phyloP scores from a whole-genome alignment of 1,140 invertebrate species.

The Pseudomyrmex sp. region DNA sequence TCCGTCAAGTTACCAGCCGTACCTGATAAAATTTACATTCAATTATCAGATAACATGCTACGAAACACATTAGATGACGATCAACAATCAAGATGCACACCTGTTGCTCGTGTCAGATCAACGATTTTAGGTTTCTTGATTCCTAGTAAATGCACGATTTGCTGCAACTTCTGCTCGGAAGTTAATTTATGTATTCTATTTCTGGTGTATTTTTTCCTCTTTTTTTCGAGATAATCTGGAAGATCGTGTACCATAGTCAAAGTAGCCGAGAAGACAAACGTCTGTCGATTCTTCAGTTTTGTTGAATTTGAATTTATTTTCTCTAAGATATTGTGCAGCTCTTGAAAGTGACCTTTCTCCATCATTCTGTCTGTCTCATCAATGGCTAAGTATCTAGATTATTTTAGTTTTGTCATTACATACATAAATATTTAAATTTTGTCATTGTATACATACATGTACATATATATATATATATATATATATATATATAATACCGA shows the following conservation, averaged over 20 bases:
- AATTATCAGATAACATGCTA: constrained; percentile 12
- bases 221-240: constrained; percentile 90
- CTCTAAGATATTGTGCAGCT: constrained; percentile 93
- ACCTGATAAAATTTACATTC: constrained; percentile 83
- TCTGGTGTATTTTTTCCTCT: constrained; percentile 85
- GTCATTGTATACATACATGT: constrained; percentile 44
- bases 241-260: constrained; percentile 95
- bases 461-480: too few relatives aligned
- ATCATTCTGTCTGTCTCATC: constrained; percentile 99
- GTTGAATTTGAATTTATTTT: constrained; percentile 90
- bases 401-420: constrained; percentile 50
- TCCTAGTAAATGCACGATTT: constrained; percentile 90
- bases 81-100: constrained; percentile 75
- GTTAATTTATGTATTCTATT: constrained; percentile 89
- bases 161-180: constrained; percentile 89
- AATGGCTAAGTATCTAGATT: constrained; percentile 92
- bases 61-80: constrained; percentile 12
- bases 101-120: constrained; percentile 93
- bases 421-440: background rate
- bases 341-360: constrained; percentile 98
- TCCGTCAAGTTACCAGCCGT: constrained; percentile 94
- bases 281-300: constrained; percentile 90
- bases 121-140: constrained; percentile 96
- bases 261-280: constrained; percentile 99
- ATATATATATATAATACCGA: too few relatives aligned